Conservation (phyloP, 2,113 vertebrate species). For the sheep (Ovis aries) region ARS-UI_Ramb_v3.0 NC_056060.1:49579501-49580000, state of each 20-base stretch:
- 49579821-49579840: constrained; percentile 68
- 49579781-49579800: constrained; percentile 53
- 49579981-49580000: constrained; percentile 78
- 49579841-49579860: constrained; percentile 74
- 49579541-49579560: constrained; percentile 72
- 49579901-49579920: constrained; percentile 74
- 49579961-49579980: constrained; percentile 78
- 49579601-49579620: constrained; percentile 56
- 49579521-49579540: constrained; percentile 59
- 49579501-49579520: constrained; percentile 55
- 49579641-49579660: constrained; percentile 27
- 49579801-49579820: constrained; percentile 71
- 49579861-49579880: constrained; percentile 73
- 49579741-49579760: background rate
- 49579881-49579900: constrained; percentile 66
- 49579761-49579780: constrained; percentile 36
- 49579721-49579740: constrained; percentile 60
- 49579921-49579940: constrained; percentile 88
- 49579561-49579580: constrained; percentile 73
- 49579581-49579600: constrained; percentile 78
- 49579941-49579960: constrained; percentile 77
- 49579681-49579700: constrained; percentile 73
- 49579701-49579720: constrained; percentile 67
- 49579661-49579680: constrained; percentile 67
- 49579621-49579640: constrained; percentile 65